phyloP scores from a whole-genome alignment of 2,797 vertebrate genomes.

The Nannoperca australis region DNA sequence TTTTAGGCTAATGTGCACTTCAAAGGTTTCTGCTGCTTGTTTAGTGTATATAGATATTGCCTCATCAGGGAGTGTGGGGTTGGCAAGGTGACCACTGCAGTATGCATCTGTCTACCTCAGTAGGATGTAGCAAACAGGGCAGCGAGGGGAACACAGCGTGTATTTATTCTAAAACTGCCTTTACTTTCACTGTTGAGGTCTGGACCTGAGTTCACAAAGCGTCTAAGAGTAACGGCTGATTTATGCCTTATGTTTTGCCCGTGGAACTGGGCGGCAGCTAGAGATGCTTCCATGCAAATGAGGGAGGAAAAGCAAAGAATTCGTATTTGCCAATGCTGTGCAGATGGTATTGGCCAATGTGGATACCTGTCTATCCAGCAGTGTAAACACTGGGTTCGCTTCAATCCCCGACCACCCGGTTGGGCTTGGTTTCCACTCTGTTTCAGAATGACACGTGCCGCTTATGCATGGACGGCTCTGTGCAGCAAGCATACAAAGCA shows the following conservation, averaged over 20 bases:
- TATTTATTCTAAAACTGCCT: constrained; percentile 80
- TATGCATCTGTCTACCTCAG: constrained; percentile 79
- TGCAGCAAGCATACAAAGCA: not conserved
- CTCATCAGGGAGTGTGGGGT: constrained; percentile 78
- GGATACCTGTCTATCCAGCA: not conserved
- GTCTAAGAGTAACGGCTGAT: not conserved
- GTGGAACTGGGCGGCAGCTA: constrained; percentile 43
- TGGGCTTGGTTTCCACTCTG: not conserved
- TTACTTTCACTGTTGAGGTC: constrained; percentile 70
- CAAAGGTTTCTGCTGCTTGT: constrained; percentile 67
- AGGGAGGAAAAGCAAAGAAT: not conserved
- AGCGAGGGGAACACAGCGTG: constrained; percentile 52
- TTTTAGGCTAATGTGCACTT: constrained; percentile 69
- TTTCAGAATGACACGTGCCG: not conserved
- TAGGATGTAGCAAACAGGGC: constrained; percentile 70
- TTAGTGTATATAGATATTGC: constrained; percentile 63
- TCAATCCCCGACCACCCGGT: no score
- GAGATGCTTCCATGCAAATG: constrained; percentile 46
- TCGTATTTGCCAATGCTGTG: not conserved
- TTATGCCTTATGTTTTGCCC: constrained; percentile 58
- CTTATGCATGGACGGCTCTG: not conserved
- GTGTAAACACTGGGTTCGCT: not conserved
- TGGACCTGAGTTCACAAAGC: constrained; percentile 43
- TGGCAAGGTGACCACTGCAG: constrained; percentile 70
- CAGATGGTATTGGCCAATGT: not conserved